Conservation (phyloP, 2,797 vertebrate genomes). For the Molossus alvarezi region DNA sequence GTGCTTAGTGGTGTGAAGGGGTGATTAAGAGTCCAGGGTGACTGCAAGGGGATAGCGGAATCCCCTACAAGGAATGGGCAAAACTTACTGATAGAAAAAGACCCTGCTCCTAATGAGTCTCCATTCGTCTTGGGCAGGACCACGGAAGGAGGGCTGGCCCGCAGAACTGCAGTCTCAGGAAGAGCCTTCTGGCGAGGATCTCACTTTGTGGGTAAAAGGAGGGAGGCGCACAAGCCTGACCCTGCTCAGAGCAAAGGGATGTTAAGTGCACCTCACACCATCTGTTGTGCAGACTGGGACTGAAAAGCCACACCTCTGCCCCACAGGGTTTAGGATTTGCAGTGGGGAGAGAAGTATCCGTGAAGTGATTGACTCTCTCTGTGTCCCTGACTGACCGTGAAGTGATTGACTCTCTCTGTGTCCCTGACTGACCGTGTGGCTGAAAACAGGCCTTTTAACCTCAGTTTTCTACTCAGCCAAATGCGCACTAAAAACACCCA, state of each 20-base stretch:
- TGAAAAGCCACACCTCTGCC: neutral
- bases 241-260: neutral
- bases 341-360: neutral
- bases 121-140: neutral
- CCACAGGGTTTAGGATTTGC: too few relatives aligned
- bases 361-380: rapidly evolving
- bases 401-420: neutral
- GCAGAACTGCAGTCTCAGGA: neutral
- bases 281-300: neutral
- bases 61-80: neutral
- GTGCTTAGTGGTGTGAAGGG: neutral
- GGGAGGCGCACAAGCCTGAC: rapidly evolving
- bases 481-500: neutral
- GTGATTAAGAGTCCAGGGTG: neutral
- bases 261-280: too few relatives aligned
- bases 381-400: neutral
- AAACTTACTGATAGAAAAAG: neutral
- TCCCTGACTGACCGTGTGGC: neutral
- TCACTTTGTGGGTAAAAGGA: neutral
- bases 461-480: conserved; percentile 1
- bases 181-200: neutral
- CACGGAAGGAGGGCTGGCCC: neutral
- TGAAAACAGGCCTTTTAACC: neutral
- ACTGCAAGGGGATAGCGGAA: neutral
- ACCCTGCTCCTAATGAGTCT: neutral